Conservation (phyloP, 2,797 vertebrate species). For the Phoebastria nigripes region DNA sequence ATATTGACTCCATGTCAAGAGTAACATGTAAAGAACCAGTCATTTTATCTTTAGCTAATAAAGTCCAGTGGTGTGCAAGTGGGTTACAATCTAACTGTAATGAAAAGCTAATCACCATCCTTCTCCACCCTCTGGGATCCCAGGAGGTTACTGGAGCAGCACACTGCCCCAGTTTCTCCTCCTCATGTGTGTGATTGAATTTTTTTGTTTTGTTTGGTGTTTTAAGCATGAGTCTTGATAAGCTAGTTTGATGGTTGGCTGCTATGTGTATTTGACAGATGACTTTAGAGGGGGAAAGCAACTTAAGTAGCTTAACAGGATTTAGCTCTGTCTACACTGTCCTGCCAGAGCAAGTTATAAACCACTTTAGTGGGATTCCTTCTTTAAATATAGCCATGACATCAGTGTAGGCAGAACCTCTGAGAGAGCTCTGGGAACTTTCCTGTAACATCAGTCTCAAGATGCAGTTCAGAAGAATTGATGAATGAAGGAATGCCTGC, state of each 20-base stretch:
- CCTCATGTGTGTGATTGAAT: neutral
- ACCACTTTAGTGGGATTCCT: slow-evolving; percentile 51
- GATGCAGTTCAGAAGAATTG: neutral
- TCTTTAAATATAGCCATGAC: slow-evolving; percentile 43
- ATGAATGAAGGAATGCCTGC: neutral
- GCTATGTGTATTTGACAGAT: slow-evolving; percentile 2
- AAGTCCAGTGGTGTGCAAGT: neutral
- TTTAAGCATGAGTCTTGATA: slow-evolving; percentile 21
- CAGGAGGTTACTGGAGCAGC: slow-evolving; percentile 36
- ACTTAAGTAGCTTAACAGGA: slow-evolving; percentile 58
- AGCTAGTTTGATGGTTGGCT: slow-evolving; percentile 1
- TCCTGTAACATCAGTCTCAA: slow-evolving; percentile 18
- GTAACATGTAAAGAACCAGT: neutral
- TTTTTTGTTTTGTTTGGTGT: neutral
- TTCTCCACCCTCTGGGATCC: neutral
- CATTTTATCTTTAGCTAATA: neutral
- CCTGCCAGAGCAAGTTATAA: slow-evolving; percentile 17
- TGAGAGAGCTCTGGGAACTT: slow-evolving; percentile 4
- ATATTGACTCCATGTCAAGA: neutral
- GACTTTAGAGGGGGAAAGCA: slow-evolving; percentile 39
- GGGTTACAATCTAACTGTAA: neutral
- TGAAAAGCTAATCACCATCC: slow-evolving; percentile 7
- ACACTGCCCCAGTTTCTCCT: slow-evolving; percentile 36
- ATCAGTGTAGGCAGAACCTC: slow-evolving; percentile 11
- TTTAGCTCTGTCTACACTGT: slow-evolving; percentile 42